Base-by-base conservation (phyloP, 2,113 vertebrate species). In the Anguilla japonica region DNA sequence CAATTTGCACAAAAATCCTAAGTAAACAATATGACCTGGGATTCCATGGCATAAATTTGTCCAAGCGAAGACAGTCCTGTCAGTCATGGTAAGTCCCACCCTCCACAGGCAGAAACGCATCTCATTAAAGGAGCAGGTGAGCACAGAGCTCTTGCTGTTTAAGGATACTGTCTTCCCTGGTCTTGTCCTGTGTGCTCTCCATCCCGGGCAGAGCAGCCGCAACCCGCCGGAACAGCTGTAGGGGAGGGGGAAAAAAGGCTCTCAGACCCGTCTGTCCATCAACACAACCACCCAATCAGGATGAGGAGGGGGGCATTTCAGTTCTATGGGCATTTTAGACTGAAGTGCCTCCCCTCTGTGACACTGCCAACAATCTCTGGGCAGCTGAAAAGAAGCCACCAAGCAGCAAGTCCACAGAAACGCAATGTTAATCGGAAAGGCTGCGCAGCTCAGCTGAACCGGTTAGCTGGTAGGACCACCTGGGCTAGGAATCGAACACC, bases 151-250 rank as follows among this genome's bases (percentile, higher is more conserved):
- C 11, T 34, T 8, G 29, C 63, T 89, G 2, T 88, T 79, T 93
- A 97, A 99, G 97, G 98, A 99, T 99, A 99, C 98, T 99, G 95
- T 99, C 98, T 97, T 99, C 98, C 97, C 97, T 96, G 94, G 96
- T 98, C 95, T 98, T 98, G 95, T 99, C 98, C 95, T 99, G 98
- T 90, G 97, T 97, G 93, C 96, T 98, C 91, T 99, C 98, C 98
- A 99, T 99, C 84, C 98, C 98, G 90, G 98, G 98, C 91, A 99
- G 95, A 91, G 98, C 98, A 50, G 98, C 98, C 86, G 98, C 98
- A 93, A 99, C 98, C 9, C 98, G 98, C 90, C 98, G 96, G 95
- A 99, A 99, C 92, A 99, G 98, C 98, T 99, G 92, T 0, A 90
- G 89, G 87, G 90, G 82, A 88, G 83, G 90, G 88, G 83, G 86